phyloP scores from a whole-genome alignment of 1,140 invertebrate genomes.

The Pomacea maculata region DNA sequence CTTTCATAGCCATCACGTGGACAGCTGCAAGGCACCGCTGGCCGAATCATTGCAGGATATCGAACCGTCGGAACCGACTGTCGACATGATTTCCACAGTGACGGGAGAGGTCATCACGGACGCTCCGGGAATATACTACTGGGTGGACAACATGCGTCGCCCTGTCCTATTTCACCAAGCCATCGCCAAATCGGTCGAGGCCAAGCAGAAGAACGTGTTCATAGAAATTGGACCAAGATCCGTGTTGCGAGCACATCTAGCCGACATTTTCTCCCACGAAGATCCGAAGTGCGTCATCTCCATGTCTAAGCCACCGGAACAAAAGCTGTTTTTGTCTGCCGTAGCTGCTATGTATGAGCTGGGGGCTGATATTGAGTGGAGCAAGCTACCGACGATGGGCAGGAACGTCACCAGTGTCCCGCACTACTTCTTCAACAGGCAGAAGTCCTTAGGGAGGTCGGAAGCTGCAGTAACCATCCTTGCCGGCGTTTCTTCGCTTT shows the following conservation, averaged over 20 bases:
- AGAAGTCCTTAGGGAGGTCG: slow-evolving; percentile 14
- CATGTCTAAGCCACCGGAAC: slow-evolving; percentile 35
- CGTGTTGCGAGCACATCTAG: slow-evolving; percentile 34
- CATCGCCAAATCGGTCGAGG: slow-evolving; percentile 20
- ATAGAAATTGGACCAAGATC: slow-evolving; percentile 50
- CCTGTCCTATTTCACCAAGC: slow-evolving; percentile 38
- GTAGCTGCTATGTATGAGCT: slow-evolving; percentile 16
- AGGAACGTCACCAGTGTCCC: slow-evolving; percentile 16
- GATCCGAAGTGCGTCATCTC: slow-evolving; percentile 32
- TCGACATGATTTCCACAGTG: slow-evolving; percentile 42
- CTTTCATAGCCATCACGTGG: slow-evolving; percentile 42
- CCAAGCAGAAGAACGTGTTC: slow-evolving; percentile 35
- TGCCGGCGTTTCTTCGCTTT: slow-evolving; percentile 12
- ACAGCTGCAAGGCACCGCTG: slow-evolving; percentile 26
- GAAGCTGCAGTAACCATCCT: slow-evolving; percentile 11
- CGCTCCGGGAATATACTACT: slow-evolving; percentile 27
- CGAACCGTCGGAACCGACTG: slow-evolving; percentile 6
- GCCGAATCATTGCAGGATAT: slow-evolving; percentile 22
- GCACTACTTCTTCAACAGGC: slow-evolving; percentile 23
- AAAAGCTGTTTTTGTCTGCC: slow-evolving; percentile 18
- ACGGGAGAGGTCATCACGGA: slow-evolving; percentile 27
- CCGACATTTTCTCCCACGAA: slow-evolving; percentile 29
- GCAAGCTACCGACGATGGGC: slow-evolving; percentile 8
- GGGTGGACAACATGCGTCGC: slow-evolving; percentile 40
- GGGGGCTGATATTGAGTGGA: slow-evolving; percentile 29